Percentiles rank a stretch among this genome's conserved stretches.
phyloP scores from a whole-genome alignment of 2,113 vertebrate genomes.

The Phylloscopus whistleri region DNA sequence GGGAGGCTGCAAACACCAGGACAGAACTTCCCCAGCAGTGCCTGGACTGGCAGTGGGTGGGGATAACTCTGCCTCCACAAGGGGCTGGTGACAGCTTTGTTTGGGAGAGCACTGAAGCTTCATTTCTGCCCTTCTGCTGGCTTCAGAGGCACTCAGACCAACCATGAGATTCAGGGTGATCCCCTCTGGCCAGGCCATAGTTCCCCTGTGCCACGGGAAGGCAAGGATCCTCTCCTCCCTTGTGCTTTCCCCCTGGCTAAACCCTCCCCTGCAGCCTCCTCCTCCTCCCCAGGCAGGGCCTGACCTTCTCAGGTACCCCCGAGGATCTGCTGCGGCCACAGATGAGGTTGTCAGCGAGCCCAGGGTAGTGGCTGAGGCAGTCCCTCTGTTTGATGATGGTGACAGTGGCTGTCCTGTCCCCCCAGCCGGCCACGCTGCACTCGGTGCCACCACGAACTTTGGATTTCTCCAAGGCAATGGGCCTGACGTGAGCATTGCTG shows the following conservation, averaged over 20 bases:
- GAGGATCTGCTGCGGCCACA: background rate
- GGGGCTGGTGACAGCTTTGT: background rate
- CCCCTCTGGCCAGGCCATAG: background rate
- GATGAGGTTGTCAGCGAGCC: background rate
- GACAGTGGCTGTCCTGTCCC: rapidly evolving
- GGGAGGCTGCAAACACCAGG: background rate
- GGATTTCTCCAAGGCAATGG: background rate
- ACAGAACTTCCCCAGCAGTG: background rate
- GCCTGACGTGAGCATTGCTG: background rate
- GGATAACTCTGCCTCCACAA: background rate
- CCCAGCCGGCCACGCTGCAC: slow-evolving; percentile 18
- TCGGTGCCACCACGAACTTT: rapidly evolving
- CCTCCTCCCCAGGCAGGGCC: background rate
- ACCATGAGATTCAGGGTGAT: rapidly evolving
- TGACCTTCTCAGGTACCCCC: background rate
- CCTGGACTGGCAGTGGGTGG: rapidly evolving
- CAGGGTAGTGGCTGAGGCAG: background rate
- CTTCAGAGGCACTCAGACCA: background rate
- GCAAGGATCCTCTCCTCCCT: background rate
- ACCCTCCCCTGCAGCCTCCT: background rate
- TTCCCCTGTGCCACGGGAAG: background rate
- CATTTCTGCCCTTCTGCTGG: background rate
- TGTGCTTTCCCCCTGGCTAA: background rate
- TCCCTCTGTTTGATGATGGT: background rate
- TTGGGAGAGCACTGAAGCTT: background rate